These are phyloP conservation scores for Cerastis rubricosa DNA, from an alignment of 2,888 invertebrate genomes.

Conservation along the genomic window DNA sequence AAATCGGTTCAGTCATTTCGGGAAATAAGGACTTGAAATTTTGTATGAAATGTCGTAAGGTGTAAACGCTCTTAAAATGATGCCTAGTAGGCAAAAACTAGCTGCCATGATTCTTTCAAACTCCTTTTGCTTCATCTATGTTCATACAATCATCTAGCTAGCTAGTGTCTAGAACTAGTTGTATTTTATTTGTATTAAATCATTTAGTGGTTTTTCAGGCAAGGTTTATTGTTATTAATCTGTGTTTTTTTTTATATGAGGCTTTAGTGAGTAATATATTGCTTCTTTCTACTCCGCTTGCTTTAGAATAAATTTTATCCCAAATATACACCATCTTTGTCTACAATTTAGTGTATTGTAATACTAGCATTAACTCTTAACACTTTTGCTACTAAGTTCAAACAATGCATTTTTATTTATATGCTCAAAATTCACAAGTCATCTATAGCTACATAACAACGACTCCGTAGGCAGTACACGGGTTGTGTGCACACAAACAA, in stretches of 20 bases:
- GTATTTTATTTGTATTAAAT: not conserved
- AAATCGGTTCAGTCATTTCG: too few species aligned
- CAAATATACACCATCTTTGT: not conserved
- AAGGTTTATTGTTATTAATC: not conserved
- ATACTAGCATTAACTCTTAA: not conserved
- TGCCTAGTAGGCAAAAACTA: not conserved
- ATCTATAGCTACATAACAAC: too few species aligned
- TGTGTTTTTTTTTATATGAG: not conserved
- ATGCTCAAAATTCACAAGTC: too few species aligned
- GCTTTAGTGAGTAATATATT: not conserved
- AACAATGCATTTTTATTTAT: too few species aligned
- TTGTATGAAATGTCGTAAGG: too few species aligned
- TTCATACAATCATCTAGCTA: not conserved
- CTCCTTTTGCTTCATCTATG: not conserved
- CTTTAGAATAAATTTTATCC: not conserved
- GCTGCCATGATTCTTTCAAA: not conserved
- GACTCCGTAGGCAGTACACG: too few species aligned
- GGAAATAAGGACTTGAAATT: too few species aligned
- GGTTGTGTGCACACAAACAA: too few species aligned
- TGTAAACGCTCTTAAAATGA: not conserved
- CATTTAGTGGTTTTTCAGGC: not conserved
- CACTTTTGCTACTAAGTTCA: too few species aligned
- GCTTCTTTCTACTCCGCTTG: not conserved
- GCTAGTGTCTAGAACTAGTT: not conserved
- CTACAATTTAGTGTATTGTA: too few species aligned